Evolutionary conservation across 2,797 vertebrate genomes (phyloP), one percentile per base, ranked within the genome.

Genomic region (Orientallactaga sibirica): DNA sequence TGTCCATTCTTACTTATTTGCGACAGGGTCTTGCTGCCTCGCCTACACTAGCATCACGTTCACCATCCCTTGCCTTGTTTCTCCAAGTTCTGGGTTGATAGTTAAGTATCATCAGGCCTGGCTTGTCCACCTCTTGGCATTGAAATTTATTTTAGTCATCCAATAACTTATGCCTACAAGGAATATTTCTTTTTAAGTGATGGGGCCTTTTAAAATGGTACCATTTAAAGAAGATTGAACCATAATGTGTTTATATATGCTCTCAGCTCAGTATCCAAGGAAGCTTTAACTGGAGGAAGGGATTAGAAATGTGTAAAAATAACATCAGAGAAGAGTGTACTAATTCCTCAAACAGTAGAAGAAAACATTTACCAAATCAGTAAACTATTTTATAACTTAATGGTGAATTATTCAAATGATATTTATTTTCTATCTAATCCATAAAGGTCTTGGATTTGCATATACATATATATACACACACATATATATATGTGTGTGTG

Each of bases 131-230:
- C 2, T 73, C 64, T 74, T 90, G 25, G 19, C 22, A 7, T 6
- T 81, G 24, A 68, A 75, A 79, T 86, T 74, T 93, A 70, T 70
- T 33, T 92, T 78, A 71, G 77, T 77, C 12, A 43, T 25, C 77
- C 24, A 33, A 52, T 24, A 86, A 37, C 24, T 64, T 29, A 11
- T 67, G 25, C 22, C 18, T 88, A 48, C 1, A 22, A 43, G 22
- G 16, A 5, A 79, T 52, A 70, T 71, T 76, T 87, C 6, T 18
- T 27, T 87, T 78, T 61, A 33, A 80, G 43, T 48, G 25, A 16
- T n/a, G 33, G 37, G 4, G 1, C 11, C 33, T 80, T 84, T 81
- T 29, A 22, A 62, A n/a, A 37, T 37, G 18, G 14, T 12, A 37
- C 58, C 74, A 22, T 73, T 20, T 88, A 9, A 16, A 55, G 33